Evolutionary conservation across 53 echinoderm and acorn worm genomes (phyloP).

Genomic region (Pentamera pediparva): DNA sequence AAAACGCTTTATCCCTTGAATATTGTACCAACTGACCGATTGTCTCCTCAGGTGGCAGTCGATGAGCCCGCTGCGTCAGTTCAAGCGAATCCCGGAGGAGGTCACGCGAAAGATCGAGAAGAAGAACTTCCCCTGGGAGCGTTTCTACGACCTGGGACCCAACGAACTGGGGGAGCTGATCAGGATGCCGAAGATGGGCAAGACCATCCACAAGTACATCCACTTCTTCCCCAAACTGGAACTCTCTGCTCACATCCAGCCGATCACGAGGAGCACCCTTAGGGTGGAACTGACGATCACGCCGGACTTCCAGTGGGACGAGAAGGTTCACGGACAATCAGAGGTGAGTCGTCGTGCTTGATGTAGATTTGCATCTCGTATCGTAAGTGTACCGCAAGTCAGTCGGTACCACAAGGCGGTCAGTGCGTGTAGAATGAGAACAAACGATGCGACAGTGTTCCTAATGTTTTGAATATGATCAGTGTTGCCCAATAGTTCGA

Average conservation of each 20-base stretch:
- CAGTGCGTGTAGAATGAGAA: too few relatives aligned
- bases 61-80: conserved; percentile 94
- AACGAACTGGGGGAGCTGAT: conserved; percentile 98
- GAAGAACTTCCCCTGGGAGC: conserved; percentile 99
- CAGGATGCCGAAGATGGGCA: conserved; percentile 99
- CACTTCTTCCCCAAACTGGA: conserved; percentile 95
- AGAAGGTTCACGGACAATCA: conserved; percentile 94
- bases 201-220: conserved; percentile 97
- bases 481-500: too few relatives aligned
- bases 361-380: too few relatives aligned
- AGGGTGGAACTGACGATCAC: conserved; percentile 98
- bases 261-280: conserved; percentile 92
- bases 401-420: too few relatives aligned
- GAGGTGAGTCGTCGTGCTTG: conserved; percentile 80
- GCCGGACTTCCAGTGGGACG: conserved; percentile 99
- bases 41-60: conserved; percentile 99
- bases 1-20: too few relatives aligned
- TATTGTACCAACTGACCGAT: too few relatives aligned
- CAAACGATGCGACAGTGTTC: too few relatives aligned
- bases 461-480: too few relatives aligned
- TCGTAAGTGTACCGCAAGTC: too few relatives aligned
- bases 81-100: conserved; percentile 97
- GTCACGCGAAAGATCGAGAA: conserved; percentile 98
- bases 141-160: conserved; percentile 96
- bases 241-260: conserved; percentile 95